Conservation (phyloP, 2,888 invertebrate genomes). For the Elysia crispata region DNA sequence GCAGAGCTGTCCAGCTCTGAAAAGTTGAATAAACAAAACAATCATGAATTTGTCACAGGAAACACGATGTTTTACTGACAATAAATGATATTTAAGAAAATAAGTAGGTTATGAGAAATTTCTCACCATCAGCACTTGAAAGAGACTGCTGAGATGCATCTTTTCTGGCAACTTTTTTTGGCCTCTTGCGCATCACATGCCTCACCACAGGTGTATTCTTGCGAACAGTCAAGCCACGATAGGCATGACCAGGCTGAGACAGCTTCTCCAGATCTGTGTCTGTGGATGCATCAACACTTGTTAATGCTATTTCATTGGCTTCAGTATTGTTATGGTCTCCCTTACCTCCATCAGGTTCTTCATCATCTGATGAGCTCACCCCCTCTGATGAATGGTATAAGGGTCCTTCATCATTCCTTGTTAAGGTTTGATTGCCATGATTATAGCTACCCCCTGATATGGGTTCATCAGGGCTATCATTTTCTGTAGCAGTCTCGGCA, state of each 20-base stretch:
- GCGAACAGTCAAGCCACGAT: conserved; percentile 18
- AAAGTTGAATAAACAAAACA: neutral
- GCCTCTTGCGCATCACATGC: conserved; percentile 13
- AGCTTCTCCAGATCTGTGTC: conserved; percentile 57
- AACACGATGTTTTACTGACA: neutral
- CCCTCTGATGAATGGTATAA: neutral
- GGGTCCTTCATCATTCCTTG: too few relatives aligned
- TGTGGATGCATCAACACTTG: conserved; percentile 50
- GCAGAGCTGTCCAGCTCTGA: conserved; percentile 40
- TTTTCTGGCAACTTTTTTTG: neutral
- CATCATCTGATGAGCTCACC: conserved; percentile 43
- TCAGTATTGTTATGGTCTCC: neutral
- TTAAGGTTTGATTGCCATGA: too few relatives aligned
- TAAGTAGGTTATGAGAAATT: neutral
- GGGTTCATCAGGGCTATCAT: too few relatives aligned
- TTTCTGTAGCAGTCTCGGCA: too few relatives aligned
- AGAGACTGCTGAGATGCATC: conserved; percentile 11
- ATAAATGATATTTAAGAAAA: neutral
- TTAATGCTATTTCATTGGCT: neutral
- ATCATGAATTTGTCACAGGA: neutral
- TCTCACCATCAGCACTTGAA: conserved; percentile 28
- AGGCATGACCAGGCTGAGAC: conserved; percentile 43
- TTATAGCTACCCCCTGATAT: too few relatives aligned
- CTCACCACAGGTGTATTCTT: conserved; percentile 20
- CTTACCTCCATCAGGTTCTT: conserved; percentile 14